phyloP scores from a whole-genome alignment of 2,888 invertebrate species.

The Campaea margaritaria region DNA sequence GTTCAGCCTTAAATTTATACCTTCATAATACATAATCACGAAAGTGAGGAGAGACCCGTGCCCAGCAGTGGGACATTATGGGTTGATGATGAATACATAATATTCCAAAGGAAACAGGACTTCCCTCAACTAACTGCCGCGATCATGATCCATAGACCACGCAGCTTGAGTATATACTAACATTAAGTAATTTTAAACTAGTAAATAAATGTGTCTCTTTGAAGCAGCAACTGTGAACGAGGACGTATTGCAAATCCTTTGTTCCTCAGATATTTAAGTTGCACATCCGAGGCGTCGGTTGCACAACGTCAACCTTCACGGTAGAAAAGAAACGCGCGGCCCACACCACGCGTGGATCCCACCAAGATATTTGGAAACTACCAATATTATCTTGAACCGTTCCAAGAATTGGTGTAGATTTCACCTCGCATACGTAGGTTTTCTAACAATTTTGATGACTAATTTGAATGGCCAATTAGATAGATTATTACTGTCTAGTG shows the following conservation, averaged over 20 bases:
- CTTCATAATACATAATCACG: too few species aligned
- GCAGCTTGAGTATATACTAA: too few species aligned
- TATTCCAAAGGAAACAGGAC: too few species aligned
- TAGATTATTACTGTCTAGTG: too few species aligned
- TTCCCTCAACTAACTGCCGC: too few species aligned
- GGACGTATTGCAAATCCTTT: conserved; percentile 55
- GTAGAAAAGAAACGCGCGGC: conserved; percentile 74
- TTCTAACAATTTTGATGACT: conserved; percentile 8
- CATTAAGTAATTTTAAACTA: not conserved
- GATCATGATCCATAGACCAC: too few species aligned
- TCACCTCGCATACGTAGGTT: conserved; percentile 5
- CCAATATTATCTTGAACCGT: conserved; percentile 6
- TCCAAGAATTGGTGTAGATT: conserved; percentile 10
- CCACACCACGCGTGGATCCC: conserved; percentile 49
- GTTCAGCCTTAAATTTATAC: too few species aligned
- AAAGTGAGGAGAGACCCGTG: too few species aligned
- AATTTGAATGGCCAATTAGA: not conserved
- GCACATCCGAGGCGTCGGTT: conserved; percentile 64
- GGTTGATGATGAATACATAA: too few species aligned
- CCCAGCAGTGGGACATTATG: too few species aligned
- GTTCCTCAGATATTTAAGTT: conserved; percentile 66
- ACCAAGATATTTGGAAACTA: conserved; percentile 48
- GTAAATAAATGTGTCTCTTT: not conserved
- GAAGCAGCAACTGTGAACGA: conserved; percentile 33
- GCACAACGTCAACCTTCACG: conserved; percentile 75